Conservation (phyloP, 30 jellyfish, hydroid and myxozoan species). For the Pseudorhiza aurosa region DNA sequence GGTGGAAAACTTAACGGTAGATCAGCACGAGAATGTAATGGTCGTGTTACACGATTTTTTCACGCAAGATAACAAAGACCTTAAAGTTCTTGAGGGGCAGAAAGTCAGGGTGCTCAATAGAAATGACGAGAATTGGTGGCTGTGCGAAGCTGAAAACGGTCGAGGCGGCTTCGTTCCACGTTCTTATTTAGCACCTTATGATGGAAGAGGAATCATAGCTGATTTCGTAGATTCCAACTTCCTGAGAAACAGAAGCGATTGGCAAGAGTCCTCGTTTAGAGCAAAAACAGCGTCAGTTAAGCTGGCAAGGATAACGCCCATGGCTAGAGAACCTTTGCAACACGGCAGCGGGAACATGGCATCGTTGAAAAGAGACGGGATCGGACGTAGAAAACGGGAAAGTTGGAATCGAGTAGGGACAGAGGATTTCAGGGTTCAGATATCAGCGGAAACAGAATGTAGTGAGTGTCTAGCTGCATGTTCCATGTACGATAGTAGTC, state of each 20-base stretch:
- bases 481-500: too few species aligned
- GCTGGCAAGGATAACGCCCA: slow-evolving; percentile 68
- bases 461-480: too few species aligned
- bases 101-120: slow-evolving; percentile 59
- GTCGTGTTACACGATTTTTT: slow-evolving; percentile 31
- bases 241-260: slow-evolving; percentile 15
- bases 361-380: neutral
- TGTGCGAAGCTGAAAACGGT: slow-evolving; percentile 63
- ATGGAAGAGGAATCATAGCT: neutral
- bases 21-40: slow-evolving; percentile 10
- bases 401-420: neutral
- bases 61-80: slow-evolving; percentile 46
- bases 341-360: neutral
- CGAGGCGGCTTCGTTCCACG: slow-evolving; percentile 72
- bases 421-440: neutral
- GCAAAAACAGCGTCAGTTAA: slow-evolving; percentile 16
- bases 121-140: slow-evolving; percentile 49
- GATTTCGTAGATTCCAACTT: neutral
- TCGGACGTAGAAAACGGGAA: neutral
- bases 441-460: too few species aligned
- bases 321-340: slow-evolving; percentile 48
- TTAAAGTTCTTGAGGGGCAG: slow-evolving; percentile 55
- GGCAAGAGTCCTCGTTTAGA: slow-evolving; percentile 4
- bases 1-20: too few species aligned
- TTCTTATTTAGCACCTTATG: slow-evolving; percentile 8